Percentiles rank a stretch among this genome's conserved stretches.
Conservation (phyloP, 2,113 vertebrate genomes). For the Varanus salvator region DNA sequence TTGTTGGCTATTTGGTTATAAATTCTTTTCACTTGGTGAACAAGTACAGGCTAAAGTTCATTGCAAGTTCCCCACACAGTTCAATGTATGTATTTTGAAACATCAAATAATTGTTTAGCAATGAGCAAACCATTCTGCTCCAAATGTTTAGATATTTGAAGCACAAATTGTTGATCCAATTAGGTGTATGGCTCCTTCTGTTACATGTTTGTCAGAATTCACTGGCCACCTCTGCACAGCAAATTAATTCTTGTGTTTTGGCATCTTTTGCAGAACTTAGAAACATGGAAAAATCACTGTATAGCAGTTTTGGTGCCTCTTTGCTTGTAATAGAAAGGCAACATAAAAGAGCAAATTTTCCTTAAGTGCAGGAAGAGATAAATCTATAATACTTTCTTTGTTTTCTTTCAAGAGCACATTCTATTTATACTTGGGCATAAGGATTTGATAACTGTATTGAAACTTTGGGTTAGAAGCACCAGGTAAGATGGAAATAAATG, state of each 20-base stretch:
- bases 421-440: slow-evolving; percentile 11
- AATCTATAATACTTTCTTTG: slow-evolving; percentile 37
- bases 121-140: slow-evolving; percentile 48
- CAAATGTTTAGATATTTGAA: slow-evolving; percentile 62
- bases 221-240: slow-evolving; percentile 59
- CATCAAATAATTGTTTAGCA: slow-evolving; percentile 27
- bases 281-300: slow-evolving; percentile 34
- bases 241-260: slow-evolving; percentile 63
- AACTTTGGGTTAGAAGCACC: slow-evolving; percentile 17
- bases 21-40: slow-evolving; percentile 56
- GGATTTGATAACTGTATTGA: neutral
- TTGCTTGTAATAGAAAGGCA: slow-evolving; percentile 48
- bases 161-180: slow-evolving; percentile 60
- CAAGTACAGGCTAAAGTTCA: slow-evolving; percentile 37
- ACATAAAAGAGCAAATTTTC: slow-evolving; percentile 35
- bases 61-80: slow-evolving; percentile 43
- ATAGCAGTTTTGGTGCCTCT: slow-evolving; percentile 37
- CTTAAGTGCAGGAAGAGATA: slow-evolving; percentile 9
- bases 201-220: slow-evolving; percentile 57
- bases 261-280: slow-evolving; percentile 60
- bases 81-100: slow-evolving; percentile 42
- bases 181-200: slow-evolving; percentile 62
- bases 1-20: slow-evolving; percentile 34
- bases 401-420: slow-evolving; percentile 40
- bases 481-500: slow-evolving; percentile 35